Evolutionary conservation across 2,797 vertebrate genomes (phyloP).

Genomic region (Pygocentrus nattereri): DNA sequence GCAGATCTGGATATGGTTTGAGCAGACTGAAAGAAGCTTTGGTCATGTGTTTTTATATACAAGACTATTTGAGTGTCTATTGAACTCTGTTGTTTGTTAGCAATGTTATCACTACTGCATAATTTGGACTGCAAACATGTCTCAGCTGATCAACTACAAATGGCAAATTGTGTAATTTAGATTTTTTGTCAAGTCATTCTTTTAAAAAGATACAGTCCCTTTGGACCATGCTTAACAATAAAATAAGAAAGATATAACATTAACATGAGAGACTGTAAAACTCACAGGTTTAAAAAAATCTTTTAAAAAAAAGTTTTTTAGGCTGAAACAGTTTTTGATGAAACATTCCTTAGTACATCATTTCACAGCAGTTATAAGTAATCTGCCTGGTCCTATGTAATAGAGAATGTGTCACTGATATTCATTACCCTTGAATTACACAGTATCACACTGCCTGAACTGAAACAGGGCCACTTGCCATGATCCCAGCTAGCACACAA

Average conservation of each 20-base stretch:
- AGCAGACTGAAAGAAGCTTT: too few relatives aligned
- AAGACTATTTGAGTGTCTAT: too few relatives aligned
- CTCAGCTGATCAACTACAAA: too few relatives aligned
- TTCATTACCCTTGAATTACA: slow-evolving; percentile 50
- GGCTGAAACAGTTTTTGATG: neutral
- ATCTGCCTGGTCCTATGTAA: neutral
- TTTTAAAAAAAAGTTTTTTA: too few relatives aligned
- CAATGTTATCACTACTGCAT: too few relatives aligned
- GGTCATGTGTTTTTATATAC: too few relatives aligned
- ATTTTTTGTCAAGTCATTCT: too few relatives aligned
- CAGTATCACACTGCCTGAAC: neutral
- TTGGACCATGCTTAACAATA: neutral
- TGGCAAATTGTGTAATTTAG: too few relatives aligned
- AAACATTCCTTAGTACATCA: neutral
- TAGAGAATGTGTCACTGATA: slow-evolving; percentile 35
- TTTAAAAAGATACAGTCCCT: neutral
- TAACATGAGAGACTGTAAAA: neutral
- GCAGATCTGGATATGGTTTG: too few relatives aligned
- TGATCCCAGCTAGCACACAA: slow-evolving; percentile 17
- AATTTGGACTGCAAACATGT: too few relatives aligned
- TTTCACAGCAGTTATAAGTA: neutral
- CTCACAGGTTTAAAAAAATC: too few relatives aligned
- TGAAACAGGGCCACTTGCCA: slow-evolving; percentile 62
- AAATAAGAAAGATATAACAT: neutral
- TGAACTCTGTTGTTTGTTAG: too few relatives aligned